Base-by-base conservation (phyloP, 2,888 invertebrate genomes). In the Nemotelus pantherinus region DNA sequence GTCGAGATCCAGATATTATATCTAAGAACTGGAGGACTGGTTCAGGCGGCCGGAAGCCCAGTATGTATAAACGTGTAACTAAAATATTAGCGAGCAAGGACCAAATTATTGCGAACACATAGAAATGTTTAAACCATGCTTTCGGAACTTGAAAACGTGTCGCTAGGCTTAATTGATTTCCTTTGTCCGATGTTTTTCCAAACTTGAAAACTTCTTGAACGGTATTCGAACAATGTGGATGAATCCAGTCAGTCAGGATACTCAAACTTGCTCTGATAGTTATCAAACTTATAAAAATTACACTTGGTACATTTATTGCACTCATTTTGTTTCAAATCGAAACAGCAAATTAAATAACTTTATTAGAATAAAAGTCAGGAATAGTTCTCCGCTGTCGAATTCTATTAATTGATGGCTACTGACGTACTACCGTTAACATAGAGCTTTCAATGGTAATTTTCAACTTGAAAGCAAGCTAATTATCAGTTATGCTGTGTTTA, bases 51-150 rank as follows among this genome's bases (percentile, higher is more conserved):
- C 84, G 86, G 65, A 87, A 87, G 25, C 41, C 10, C 39, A 41
- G 81, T 47, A 2, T 84, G 79, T 90, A 92, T 68, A 89, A 88
- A 71, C 85, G 81, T 55, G 89, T 81, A 81, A 90, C 85, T 53
- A 91, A 86, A n/a, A 86, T 80, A 10, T 92, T 84, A 39, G 89
- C 86, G 0, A 85, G 77, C n/a, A 85, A 84, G 75, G 92, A 90
- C 82, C 91, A 88, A 45, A 91, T 81, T 2, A 91, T 88, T 0
- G 94, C 92, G 83, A 93, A 92, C 4, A 91, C 84, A 84, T 96
- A 96, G 84, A 95, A 95, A 86, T 96, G 95, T 82, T 88, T 89
- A 83, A 95, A 96, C 89, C 92, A 94, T 65, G 92, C 89, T 86
- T 95, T 95, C 0, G 95, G 95, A 65, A 95, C 89, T 85, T 94